Conservation (phyloP, 1,140 invertebrate species). For the Tetragonula clypearis region DNA sequence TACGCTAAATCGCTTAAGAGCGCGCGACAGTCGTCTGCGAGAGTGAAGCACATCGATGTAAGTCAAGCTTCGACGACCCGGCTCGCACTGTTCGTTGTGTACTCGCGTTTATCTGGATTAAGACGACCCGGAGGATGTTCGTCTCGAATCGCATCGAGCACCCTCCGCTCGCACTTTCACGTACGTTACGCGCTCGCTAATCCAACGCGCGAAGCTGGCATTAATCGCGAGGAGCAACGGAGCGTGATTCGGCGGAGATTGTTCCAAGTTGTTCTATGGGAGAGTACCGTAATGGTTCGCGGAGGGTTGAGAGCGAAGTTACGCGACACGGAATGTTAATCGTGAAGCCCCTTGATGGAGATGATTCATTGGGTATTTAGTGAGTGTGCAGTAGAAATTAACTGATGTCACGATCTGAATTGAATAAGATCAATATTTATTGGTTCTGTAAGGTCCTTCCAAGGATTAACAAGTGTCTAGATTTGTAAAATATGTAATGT, state of each 20-base stretch:
- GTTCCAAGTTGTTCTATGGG: slow-evolving; percentile 12
- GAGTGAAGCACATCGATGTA: slow-evolving; percentile 51
- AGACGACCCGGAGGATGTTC: slow-evolving; percentile 30
- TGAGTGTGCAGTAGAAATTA: neutral
- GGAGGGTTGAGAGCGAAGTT: neutral
- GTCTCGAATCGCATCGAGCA: neutral
- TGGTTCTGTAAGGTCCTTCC: neutral
- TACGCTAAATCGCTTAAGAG: slow-evolving; percentile 65
- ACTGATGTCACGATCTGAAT: neutral
- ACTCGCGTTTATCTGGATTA: slow-evolving; percentile 58
- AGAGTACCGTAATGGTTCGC: neutral
- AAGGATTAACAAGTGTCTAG: too few relatives aligned
- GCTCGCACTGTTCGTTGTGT: neutral
- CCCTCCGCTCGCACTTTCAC: slow-evolving; percentile 18
- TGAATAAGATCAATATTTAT: neutral
- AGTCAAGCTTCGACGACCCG: slow-evolving; percentile 54
- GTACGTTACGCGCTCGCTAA: slow-evolving; percentile 49
- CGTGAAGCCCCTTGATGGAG: neutral
- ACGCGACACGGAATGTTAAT: slow-evolving; percentile 3
- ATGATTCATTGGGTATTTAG: neutral
- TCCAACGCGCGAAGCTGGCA: slow-evolving; percentile 42
- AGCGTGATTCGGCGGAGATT: slow-evolving; percentile 28
- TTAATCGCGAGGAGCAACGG: slow-evolving; percentile 54
- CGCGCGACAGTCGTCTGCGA: slow-evolving; percentile 57
- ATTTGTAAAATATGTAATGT: neutral